Conservation (phyloP, 2,113 vertebrate species). For the Muscicapa adusta region DNA sequence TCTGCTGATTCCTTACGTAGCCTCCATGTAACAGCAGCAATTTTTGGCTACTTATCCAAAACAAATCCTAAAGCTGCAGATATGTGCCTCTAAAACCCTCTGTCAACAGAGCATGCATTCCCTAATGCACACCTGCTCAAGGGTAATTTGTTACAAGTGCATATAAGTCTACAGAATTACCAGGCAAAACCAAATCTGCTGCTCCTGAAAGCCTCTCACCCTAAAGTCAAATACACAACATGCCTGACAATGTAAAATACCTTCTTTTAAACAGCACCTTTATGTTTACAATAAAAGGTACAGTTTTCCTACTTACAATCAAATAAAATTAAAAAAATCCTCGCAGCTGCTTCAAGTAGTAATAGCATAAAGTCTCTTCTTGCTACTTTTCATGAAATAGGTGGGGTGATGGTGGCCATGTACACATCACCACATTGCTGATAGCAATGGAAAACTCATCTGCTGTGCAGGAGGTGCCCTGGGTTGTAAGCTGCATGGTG, state of each 20-base stretch:
- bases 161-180: neutral
- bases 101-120: neutral
- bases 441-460: neutral
- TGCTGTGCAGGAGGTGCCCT: neutral
- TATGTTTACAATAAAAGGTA: neutral
- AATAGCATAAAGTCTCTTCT: neutral
- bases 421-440: neutral
- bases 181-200: neutral
- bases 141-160: neutral
- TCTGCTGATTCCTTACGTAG: neutral
- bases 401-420: neutral
- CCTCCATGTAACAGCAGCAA: neutral
- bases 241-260: neutral
- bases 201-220: neutral
- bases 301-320: rapidly evolving
- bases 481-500: neutral
- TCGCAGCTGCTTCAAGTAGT: neutral
- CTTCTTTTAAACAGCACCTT: neutral
- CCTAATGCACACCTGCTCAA: neutral
- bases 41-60: neutral
- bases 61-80: neutral
- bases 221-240: neutral
- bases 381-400: neutral
- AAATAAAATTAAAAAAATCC: neutral
- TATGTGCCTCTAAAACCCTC: neutral